Evolutionary conservation across 2,888 invertebrate species (phyloP).

Genomic region (Zonitis immaculata): DNA sequence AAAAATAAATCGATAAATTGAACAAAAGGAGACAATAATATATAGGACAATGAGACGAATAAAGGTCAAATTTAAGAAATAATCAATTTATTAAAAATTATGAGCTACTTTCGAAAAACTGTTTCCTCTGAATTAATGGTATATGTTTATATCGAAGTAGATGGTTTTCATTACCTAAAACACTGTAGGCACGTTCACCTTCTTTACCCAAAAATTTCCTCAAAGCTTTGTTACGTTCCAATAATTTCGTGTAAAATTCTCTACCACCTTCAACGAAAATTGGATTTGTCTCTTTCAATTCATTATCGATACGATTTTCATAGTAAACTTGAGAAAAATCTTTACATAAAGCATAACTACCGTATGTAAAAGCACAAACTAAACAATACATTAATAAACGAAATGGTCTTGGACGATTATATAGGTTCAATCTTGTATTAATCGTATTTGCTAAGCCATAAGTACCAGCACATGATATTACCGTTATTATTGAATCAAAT

Average conservation of each 20-base stretch:
- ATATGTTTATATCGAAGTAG: conserved; percentile 60
- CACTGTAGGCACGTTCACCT: conserved; percentile 60
- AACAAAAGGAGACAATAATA: too few relatives aligned
- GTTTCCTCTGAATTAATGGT: conserved; percentile 62
- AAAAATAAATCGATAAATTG: too few relatives aligned
- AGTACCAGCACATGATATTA: conserved; percentile 49
- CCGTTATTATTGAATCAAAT: conserved; percentile 54
- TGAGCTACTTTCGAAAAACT: conserved; percentile 54
- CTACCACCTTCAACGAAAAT: conserved; percentile 68
- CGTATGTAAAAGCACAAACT: conserved; percentile 54
- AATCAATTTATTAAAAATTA: neutral
- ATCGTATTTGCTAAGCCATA: conserved; percentile 51
- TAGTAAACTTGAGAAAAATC: conserved; percentile 60
- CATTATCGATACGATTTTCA: conserved; percentile 61
- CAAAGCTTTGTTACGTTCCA: conserved; percentile 70
- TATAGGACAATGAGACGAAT: neutral
- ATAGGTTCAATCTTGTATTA: conserved; percentile 55
- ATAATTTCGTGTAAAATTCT: conserved; percentile 68
- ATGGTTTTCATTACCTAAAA: conserved; percentile 65
- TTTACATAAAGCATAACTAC: conserved; percentile 60
- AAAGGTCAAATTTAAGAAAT: neutral
- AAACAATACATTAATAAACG: conserved; percentile 54
- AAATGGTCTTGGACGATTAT: conserved; percentile 51
- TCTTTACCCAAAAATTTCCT: conserved; percentile 59
- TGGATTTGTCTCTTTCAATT: conserved; percentile 56